Conservation (phyloP, 2,888 invertebrate genomes). For the Cryptocephalus primarius region DNA sequence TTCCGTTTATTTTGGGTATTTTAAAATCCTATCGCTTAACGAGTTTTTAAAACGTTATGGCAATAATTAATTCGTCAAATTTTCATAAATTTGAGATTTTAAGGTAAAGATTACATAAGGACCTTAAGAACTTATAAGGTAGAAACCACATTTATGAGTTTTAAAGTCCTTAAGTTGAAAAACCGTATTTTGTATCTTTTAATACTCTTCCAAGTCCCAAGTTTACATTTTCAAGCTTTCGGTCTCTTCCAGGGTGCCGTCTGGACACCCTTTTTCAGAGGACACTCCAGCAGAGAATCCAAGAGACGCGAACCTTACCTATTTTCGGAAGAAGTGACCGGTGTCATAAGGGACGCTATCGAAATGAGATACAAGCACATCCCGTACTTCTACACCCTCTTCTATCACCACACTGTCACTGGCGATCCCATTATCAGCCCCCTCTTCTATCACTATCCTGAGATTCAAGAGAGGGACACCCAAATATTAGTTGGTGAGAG, state of each 20-base stretch:
- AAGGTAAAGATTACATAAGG: too few relatives aligned
- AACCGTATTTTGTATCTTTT: too few relatives aligned
- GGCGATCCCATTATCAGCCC: conserved; percentile 85
- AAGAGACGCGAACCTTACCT: conserved; percentile 94
- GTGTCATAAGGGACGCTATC: conserved; percentile 49
- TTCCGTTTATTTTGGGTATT: too few relatives aligned
- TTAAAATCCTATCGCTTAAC: too few relatives aligned
- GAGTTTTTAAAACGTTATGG: too few relatives aligned
- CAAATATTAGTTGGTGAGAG: conserved; percentile 54
- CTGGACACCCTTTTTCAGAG: conserved; percentile 89
- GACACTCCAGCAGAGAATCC: conserved; percentile 91
- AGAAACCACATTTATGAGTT: too few relatives aligned
- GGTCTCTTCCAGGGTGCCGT: conserved; percentile 56
- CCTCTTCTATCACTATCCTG: conserved; percentile 78
- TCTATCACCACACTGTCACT: conserved; percentile 72
- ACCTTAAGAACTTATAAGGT: too few relatives aligned
- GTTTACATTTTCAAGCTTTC: conserved; percentile 2
- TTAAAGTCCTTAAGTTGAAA: too few relatives aligned
- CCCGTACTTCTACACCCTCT: conserved; percentile 82
- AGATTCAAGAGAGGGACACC: conserved; percentile 68
- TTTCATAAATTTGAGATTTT: too few relatives aligned
- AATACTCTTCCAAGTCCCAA: background rate
- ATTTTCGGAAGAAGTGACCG: conserved; percentile 58
- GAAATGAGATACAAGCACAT: conserved; percentile 74
- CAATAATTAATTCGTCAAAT: too few relatives aligned